Percentiles rank a stretch among this genome's conserved stretches.
phyloP scores from a whole-genome alignment of 37 sponge, comb jelly and placozoan genomes.

The Halichondria panicea region DNA sequence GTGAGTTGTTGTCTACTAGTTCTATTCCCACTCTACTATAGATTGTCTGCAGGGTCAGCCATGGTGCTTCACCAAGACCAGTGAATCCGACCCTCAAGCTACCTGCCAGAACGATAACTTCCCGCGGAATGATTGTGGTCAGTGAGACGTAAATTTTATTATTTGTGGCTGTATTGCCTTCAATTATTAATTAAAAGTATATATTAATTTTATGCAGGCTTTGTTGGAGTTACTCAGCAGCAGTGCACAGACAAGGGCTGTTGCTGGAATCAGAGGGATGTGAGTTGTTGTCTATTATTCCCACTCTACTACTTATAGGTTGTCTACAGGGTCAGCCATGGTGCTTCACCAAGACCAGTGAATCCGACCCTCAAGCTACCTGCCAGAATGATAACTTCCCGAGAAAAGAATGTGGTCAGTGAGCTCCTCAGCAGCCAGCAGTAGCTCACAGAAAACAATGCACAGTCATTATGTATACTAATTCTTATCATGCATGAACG shows the following conservation, averaged over 20 bases:
- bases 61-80: constrained; percentile 24
- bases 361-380: too few species aligned
- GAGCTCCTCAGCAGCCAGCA: neutral
- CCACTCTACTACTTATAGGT: neutral
- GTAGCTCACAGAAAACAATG: too few species aligned
- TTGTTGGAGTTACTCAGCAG: constrained; percentile 4
- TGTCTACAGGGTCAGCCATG: constrained; percentile 12
- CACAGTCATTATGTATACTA: too few species aligned
- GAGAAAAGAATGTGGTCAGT: neutral
- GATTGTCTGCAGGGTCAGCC: constrained; percentile 7
- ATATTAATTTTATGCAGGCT: neutral
- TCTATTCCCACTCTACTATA: neutral
- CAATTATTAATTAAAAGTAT: too few species aligned
- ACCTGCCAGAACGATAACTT: neutral
- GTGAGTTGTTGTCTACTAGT: constrained; percentile 4
- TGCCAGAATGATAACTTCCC: neutral
- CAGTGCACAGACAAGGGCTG: constrained; percentile 52
- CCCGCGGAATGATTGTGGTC: neutral
- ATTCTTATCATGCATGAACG: neutral
- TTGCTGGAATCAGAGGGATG: constrained; percentile 61
- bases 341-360: constrained; percentile 25
- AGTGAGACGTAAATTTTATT: too few species aligned
- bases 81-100: neutral
- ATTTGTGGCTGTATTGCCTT: neutral
- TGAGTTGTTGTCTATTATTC: neutral